Evolutionary conservation across 2,113 vertebrate species (phyloP), one percentile per base, ranked within the genome.

Genomic region (Dryoscopus gambensis): DNA sequence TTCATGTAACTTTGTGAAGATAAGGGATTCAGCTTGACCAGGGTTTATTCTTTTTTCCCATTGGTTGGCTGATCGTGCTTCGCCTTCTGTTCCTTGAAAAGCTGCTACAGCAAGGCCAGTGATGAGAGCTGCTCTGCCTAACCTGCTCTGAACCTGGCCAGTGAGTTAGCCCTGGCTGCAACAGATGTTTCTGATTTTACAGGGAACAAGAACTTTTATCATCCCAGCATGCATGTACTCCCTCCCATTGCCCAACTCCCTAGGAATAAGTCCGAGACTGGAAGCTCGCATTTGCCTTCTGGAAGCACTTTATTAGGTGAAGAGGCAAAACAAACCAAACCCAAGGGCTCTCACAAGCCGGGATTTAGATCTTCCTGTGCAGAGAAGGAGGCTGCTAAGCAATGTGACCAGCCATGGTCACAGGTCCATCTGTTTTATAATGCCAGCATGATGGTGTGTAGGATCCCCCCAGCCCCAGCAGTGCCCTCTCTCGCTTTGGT

Each of bases 131-230:
- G 11, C 60, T 89, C 92, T 97, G 97, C 96, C 95, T 97, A 95
- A 94, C 91, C 89, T 6, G 7, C 60, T 87, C 90, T 97, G 97
- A 97, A 84, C 95, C 88, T 92, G 91, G 93, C 80, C 20, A 5
- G 74, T 63, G 65, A 49, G 62, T 68, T 84, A 4, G 11, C 83
- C 95, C 85, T 87, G 84, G 84, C 95, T 97, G 89, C 73, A 57
- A 59, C 96, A 96, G 85, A 79, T 97, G 91, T 94, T 97, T 97
- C 96, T 97, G 77, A 88, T 96, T 97, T 93, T 86, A 90, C 86
- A 86, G 81, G 78, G 81, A 95, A 70, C 5, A 30, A n/a, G 70
- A 89, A 95, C 18, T 95, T 97, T 89, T 96, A 79, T 84, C 93
- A 89, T 91, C 74, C 80, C 70, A 68, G 56, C 88, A 28, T 33